Percentiles rank a stretch among this genome's conserved stretches.
Conservation (phyloP, 2,888 invertebrate species). For the Tyria jacobaeae region DNA sequence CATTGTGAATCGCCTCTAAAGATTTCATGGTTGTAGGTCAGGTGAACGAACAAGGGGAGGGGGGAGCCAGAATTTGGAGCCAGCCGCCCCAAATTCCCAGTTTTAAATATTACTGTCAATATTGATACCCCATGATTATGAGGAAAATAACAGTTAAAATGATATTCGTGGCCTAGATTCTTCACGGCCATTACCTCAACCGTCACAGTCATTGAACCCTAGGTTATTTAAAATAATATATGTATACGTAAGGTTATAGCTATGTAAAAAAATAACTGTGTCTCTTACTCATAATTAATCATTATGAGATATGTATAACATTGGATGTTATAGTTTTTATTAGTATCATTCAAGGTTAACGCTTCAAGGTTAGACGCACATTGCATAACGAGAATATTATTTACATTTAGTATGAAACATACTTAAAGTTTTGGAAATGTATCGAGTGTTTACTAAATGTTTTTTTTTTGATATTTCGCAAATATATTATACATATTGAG, state of each 20-base stretch:
- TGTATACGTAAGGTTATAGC: background rate
- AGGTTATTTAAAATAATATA: background rate
- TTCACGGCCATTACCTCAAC: background rate
- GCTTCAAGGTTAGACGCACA: constrained; percentile 4
- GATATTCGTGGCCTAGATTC: background rate
- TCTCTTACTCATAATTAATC: background rate
- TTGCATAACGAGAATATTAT: constrained; percentile 8
- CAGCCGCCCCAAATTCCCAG: too few relatives aligned
- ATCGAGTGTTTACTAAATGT: background rate
- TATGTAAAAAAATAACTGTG: background rate
- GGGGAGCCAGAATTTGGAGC: too few relatives aligned
- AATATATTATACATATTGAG: background rate
- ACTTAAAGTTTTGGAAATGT: constrained; percentile 1
- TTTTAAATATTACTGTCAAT: too few relatives aligned
- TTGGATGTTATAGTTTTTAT: constrained; percentile 4
- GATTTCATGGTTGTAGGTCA: too few relatives aligned
- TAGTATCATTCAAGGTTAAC: background rate
- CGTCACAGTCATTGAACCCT: background rate
- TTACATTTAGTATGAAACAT: too few relatives aligned
- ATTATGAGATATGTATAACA: background rate
- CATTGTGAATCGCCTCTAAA: too few relatives aligned
- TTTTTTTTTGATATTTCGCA: background rate
- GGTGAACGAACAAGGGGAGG: too few relatives aligned
- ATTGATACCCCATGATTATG: too few relatives aligned
- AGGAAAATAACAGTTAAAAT: too few relatives aligned